Base-by-base conservation (phyloP, 2,888 invertebrate species). In the Drosophila borborema region DNA sequence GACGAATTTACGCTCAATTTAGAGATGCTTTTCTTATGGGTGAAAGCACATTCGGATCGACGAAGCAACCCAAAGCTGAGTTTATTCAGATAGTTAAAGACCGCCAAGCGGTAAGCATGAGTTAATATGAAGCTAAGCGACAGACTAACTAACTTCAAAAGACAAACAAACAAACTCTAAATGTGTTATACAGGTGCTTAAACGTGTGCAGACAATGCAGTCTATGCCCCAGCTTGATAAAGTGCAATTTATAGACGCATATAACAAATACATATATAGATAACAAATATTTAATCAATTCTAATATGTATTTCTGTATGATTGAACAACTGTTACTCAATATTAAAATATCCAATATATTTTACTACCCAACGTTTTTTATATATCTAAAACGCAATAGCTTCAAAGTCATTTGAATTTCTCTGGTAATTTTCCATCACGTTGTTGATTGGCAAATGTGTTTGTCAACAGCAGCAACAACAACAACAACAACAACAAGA, bases 391-490 rank as follows among this genome's bases (percentile, higher is more conserved):
- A 28, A 48, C 59, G 59, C 59, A 61, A 61, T 40, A 20, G 31
- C 28, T 10, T 36, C 20, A 38, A 18, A 18, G 12, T 40, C 10
- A 40, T 40, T 49, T 28, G 16, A 40, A 60, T 40, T 60, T 60
- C 49, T 49, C 20, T 40, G 60, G 60, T 49, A 49, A 40, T 60
- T 60, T 60, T 60, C 59, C 63, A 56, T 67, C n/a, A 18, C 48
- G 20, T 46, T 46, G 16, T 20, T 41, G 34, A 54, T 65, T 31
- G 20, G 14, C 56, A 58, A 62, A 36, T 40, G 51, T 59, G 66
- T 36, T 61, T 68, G 68, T 74, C 64, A 64, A 64, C 56, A 74
- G 31, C 31, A 31, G 9, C 3, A 28, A 16, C 56, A 74, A 49
- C n/a, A 31, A 31, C 16, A 28, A 16, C 16, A 28, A 46, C 23